Conservation (phyloP, 2,113 vertebrate genomes). For the Phrynosoma platyrhinos region DNA sequence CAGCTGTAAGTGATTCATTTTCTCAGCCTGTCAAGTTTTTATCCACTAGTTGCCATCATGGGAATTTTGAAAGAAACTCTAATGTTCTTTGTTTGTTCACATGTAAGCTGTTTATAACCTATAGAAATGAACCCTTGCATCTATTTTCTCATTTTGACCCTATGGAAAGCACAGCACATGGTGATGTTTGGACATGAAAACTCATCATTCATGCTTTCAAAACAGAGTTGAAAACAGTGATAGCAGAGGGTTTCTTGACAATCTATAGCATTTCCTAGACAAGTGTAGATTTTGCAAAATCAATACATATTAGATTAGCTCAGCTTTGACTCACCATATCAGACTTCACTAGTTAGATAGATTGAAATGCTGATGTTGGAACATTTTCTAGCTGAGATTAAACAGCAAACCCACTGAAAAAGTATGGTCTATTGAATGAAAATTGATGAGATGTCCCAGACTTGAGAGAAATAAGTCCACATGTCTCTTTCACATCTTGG, state of each 20-base stretch:
- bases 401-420: constrained; percentile 34
- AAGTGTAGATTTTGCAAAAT: constrained; percentile 62
- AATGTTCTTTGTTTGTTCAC: neutral
- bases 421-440: constrained; percentile 21
- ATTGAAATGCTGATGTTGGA: constrained; percentile 66
- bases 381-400: constrained; percentile 62
- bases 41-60: neutral
- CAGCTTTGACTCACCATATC: constrained; percentile 58
- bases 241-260: constrained; percentile 37
- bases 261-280: constrained; percentile 62
- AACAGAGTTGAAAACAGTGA: constrained; percentile 10
- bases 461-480: neutral
- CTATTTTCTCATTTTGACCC: neutral
- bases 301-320: constrained; percentile 75
- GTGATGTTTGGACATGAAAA: neutral
- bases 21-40: neutral
- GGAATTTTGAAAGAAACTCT: neutral
- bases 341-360: constrained; percentile 71
- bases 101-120: neutral
- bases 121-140: neutral
- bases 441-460: fast-evolving
- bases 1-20: neutral
- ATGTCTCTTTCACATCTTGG: neutral
- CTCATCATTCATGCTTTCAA: neutral
- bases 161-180: fast-evolving